phyloP scores from a whole-genome alignment of 2,888 invertebrate species.

The Merodon equestris region DNA sequence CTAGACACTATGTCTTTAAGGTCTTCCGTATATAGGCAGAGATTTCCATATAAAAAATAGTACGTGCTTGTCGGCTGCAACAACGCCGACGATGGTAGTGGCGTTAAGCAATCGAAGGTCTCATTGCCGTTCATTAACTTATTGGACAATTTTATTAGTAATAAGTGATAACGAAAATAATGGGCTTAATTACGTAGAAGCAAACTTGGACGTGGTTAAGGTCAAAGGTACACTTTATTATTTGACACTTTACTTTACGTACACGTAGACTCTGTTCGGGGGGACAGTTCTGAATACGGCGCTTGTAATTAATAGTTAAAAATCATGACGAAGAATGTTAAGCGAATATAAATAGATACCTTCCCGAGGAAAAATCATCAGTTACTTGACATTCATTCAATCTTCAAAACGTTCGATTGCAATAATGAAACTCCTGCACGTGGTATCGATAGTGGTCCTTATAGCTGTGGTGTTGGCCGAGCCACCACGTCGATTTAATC shows the following conservation, averaged over 20 bases:
- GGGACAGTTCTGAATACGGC: slow-evolving; percentile 11
- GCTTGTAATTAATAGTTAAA: slow-evolving; percentile 11
- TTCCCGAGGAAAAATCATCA: slow-evolving; percentile 17
- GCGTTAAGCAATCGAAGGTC: slow-evolving; percentile 26
- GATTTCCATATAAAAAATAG: slow-evolving; percentile 35
- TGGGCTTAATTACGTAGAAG: slow-evolving; percentile 11
- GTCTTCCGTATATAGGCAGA: slow-evolving; percentile 35
- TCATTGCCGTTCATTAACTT: slow-evolving; percentile 28
- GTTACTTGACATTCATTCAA: slow-evolving; percentile 31
- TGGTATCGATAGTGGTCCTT: slow-evolving; percentile 22
- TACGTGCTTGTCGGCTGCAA: slow-evolving; percentile 46
- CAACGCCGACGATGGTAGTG: neutral
- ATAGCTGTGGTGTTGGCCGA: slow-evolving; percentile 34
- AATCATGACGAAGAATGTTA: neutral
- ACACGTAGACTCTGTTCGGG: slow-evolving; percentile 23
- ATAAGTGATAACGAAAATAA: slow-evolving; percentile 15
- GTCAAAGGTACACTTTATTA: slow-evolving; percentile 27
- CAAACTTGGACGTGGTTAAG: slow-evolving; percentile 39
- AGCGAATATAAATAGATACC: slow-evolving; percentile 36
- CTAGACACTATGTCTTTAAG: slow-evolving; percentile 26
- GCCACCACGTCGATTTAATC: slow-evolving; percentile 45
- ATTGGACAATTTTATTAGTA: slow-evolving; percentile 11
- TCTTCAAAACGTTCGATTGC: neutral
- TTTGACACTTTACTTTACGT: no score
- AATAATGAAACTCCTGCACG: slow-evolving; percentile 43